Evolutionary conservation across 2,113 vertebrate species (phyloP).

Genomic region (Oreamnos americanus): DNA sequence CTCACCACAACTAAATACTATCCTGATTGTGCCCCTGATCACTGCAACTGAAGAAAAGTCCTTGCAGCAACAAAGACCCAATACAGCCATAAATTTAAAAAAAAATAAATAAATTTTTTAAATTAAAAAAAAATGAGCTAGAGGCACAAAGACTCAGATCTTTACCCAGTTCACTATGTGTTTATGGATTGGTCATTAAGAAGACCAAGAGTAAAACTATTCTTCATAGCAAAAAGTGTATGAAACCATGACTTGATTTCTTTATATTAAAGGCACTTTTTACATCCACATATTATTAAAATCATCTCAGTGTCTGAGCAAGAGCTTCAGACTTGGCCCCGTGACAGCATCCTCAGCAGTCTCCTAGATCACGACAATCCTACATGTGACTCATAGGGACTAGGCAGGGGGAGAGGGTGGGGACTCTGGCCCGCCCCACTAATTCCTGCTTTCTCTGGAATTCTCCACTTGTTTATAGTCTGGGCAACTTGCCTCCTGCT

Average conservation of each 20-base stretch:
- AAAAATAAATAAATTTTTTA: no score
- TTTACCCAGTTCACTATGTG: rapidly evolving
- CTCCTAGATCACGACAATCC: rapidly evolving
- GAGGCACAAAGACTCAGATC: background rate
- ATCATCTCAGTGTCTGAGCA: background rate
- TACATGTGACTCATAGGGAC: background rate
- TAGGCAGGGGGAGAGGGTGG: rapidly evolving
- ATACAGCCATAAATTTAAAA: background rate
- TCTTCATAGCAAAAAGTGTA: background rate
- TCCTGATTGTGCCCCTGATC: background rate
- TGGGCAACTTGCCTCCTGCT: constrained; percentile 22
- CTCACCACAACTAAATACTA: background rate
- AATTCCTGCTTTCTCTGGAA: background rate
- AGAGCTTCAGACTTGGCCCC: background rate
- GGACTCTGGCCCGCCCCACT: background rate
- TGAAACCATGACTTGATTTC: background rate
- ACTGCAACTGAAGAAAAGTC: background rate
- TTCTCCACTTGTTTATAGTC: background rate
- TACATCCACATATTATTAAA: background rate
- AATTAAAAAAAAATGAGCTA: background rate
- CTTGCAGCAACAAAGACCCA: background rate
- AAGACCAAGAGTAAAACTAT: rapidly evolving
- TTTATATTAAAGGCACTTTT: background rate
- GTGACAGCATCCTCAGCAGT: background rate
- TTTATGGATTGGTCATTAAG: background rate